Base-by-base conservation (phyloP, 2,797 vertebrate species). In the Percopsis omiscomaycus region DNA sequence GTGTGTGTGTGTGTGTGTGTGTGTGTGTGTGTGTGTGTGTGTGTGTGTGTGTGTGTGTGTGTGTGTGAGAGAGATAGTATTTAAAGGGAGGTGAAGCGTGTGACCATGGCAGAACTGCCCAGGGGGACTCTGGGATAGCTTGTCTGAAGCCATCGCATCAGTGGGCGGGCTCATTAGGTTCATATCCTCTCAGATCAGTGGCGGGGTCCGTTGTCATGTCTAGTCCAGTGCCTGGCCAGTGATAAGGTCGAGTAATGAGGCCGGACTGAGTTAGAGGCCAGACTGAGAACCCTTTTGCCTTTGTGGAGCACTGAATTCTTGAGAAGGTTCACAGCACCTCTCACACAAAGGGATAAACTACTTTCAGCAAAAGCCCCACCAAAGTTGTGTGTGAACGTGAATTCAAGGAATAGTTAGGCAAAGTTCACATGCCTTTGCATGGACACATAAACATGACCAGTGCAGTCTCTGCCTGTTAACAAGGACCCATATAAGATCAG, bases 181-280 rank as follows among this genome's bases (percentile, higher is more conserved):
- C 90, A 93, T 92, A 92, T 90, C 91, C 91, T 89, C 87, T 89
- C 78, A 87, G 89, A 90, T 88, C 84, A 83, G 80, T 80, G 84
- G 79, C 58, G 80, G 88, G 80, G 90, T 88, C 74, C 71, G 79
- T 89, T 92, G 92, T 93, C 93, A 91, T 83, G 61, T 81, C 77
- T 79, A 83, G 85, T 92, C 81, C 77, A 84, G 84, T 69, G 83
- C 80, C 85, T 86, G 81, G 84, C 78, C 88, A 77, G 83, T 91
- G 91, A 93, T 89, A 89, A 92, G 92, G 89, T 82, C 74, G 84
- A 86, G 79, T 90, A 92, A 93, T 91, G 89, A 92, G 90, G 86
- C 86, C 77, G 76, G 78, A 82, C 75, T 66, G 37, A 86, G 83
- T 84, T 63, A 75, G 79, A 80, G 78, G 69, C 74, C 75, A 82